phyloP scores from a whole-genome alignment of 2,113 vertebrate species.

The Pipra filicauda region DNA sequence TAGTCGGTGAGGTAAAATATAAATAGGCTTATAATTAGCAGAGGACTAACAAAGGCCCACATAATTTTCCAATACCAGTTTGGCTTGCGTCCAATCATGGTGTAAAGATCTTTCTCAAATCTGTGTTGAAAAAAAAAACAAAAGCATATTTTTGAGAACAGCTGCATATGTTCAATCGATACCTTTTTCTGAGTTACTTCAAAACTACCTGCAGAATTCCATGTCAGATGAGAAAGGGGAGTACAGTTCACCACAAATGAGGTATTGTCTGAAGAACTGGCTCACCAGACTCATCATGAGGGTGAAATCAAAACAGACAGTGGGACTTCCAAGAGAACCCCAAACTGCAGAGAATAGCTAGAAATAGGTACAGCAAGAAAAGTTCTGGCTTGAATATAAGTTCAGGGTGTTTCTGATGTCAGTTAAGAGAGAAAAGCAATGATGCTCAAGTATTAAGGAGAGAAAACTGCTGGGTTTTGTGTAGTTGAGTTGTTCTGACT shows the following conservation, averaged over 20 bases:
- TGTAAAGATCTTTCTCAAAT: constrained; percentile 88
- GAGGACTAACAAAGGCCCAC: constrained; percentile 83
- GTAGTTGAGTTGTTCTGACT: not conserved
- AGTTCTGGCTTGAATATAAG: not conserved
- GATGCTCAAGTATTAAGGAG: not conserved
- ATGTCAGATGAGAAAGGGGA: not conserved
- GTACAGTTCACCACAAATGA: not conserved
- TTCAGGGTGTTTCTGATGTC: fast-evolving
- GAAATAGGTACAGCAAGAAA: not conserved
- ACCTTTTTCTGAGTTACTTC: not conserved
- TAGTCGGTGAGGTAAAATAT: constrained; percentile 88
- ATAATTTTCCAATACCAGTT: constrained; percentile 89
- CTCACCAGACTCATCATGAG: not conserved
- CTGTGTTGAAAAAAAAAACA: constrained; percentile 55
- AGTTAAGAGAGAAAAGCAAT: not conserved
- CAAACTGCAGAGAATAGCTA: not conserved
- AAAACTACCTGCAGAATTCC: not conserved
- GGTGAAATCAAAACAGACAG: not conserved
- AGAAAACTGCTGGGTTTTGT: not conserved
- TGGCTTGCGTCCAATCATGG: constrained; percentile 82
- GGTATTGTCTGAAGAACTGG: not conserved
- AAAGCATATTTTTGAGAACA: not conserved
- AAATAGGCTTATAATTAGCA: constrained; percentile 84
- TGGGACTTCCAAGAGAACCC: not conserved
- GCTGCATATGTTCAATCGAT: fast-evolving